Evolutionary conservation across 2,797 vertebrate species (phyloP).

Genomic region (Enteromius anoplus): DNA sequence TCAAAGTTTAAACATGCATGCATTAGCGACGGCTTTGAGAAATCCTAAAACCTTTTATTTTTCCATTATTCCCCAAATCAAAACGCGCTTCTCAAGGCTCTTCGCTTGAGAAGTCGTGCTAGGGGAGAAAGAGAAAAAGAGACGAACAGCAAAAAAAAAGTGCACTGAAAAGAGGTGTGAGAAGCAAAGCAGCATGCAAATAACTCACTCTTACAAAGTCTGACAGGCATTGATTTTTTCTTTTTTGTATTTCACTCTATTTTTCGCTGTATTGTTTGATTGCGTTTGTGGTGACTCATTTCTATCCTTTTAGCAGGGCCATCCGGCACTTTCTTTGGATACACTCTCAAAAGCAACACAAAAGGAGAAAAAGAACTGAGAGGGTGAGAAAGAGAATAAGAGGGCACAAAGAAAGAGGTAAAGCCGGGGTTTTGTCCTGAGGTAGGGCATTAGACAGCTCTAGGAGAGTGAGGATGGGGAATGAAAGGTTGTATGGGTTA

Average conservation of each 20-base stretch:
- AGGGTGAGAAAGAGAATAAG: conserved; percentile 36
- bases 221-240: conserved; percentile 54
- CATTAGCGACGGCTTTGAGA: conserved; percentile 23
- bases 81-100: conserved; percentile 15
- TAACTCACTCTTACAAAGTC: conserved; percentile 44
- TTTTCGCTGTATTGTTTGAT: conserved; percentile 56
- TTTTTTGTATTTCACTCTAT: conserved; percentile 33
- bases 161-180: conserved; percentile 28
- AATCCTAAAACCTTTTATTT: conserved; percentile 23
- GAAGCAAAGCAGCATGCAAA: conserved; percentile 41
- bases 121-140: conserved; percentile 18
- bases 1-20: conserved; percentile 38
- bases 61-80: conserved; percentile 31
- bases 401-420: conserved; percentile 35
- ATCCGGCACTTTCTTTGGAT: conserved; percentile 50
- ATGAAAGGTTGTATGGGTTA: conserved; percentile 27
- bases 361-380: conserved; percentile 44
- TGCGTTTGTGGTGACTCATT: conserved; percentile 52
- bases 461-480: conserved; percentile 16
- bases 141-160: conserved; percentile 16
- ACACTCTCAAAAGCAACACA: conserved; percentile 51
- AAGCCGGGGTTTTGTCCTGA: conserved; percentile 42
- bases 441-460: conserved; percentile 47
- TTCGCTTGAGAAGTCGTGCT: conserved; percentile 9
- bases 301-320: conserved; percentile 50